A percentile compares a stretch with the other conserved stretches of the same genome.
Conservation (phyloP, 92 coral and sea anemone species). For the Heteractis magnifica region DNA sequence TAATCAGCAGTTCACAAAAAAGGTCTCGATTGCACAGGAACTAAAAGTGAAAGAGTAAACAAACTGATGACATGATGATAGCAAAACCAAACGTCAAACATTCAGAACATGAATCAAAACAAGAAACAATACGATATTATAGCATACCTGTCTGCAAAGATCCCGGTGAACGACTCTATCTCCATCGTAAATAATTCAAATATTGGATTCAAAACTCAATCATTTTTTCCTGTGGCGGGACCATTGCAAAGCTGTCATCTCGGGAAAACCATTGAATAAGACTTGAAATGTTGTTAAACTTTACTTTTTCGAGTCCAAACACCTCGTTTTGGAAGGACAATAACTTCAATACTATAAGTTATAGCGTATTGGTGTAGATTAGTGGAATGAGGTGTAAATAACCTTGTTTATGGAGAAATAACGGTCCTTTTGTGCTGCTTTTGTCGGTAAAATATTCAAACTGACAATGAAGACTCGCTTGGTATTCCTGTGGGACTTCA, state of each 20-base stretch:
- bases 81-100: not conserved
- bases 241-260: too few species aligned
- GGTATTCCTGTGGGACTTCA: conserved; percentile 23
- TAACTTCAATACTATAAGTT: not conserved
- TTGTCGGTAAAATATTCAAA: conserved; percentile 15
- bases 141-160: conserved; percentile 73
- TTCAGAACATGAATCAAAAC: not conserved
- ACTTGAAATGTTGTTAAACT: too few species aligned
- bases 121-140: not conserved
- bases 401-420: not conserved
- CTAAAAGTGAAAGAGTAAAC: not conserved
- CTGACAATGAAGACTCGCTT: not conserved
- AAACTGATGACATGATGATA: not conserved
- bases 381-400: not conserved
- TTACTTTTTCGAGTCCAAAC: too few species aligned
- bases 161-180: conserved; percentile 67
- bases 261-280: too few species aligned
- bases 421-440: not conserved
- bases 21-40: not conserved
- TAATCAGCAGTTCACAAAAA: too few species aligned
- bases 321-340: not conserved
- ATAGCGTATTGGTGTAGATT: not conserved
- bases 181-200: conserved; percentile 20
- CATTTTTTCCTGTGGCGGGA: not conserved
- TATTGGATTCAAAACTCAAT: not conserved